phyloP scores from a whole-genome alignment of 2,113 vertebrate genomes.

The Addax nasomaculatus region DNA sequence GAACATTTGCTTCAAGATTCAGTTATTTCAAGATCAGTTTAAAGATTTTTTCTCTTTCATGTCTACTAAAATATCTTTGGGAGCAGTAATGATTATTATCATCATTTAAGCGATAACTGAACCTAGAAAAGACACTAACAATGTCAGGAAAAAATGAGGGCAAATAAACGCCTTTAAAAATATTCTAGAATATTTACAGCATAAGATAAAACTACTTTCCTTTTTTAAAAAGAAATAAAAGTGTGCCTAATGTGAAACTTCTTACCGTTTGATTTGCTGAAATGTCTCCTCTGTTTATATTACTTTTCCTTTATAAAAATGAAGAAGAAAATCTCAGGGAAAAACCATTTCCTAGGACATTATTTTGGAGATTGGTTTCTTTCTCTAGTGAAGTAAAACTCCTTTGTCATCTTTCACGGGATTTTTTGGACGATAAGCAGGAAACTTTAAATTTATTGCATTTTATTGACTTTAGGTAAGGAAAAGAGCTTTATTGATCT shows the following conservation, averaged over 20 bases:
- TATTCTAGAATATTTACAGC: background rate
- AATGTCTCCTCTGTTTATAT: slow-evolving; percentile 18
- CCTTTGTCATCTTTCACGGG: slow-evolving; percentile 59
- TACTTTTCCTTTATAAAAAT: slow-evolving; percentile 53
- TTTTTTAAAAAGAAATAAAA: background rate
- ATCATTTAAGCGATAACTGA: background rate
- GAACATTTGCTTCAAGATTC: background rate
- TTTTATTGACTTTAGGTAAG: slow-evolving; percentile 55
- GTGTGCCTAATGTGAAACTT: background rate
- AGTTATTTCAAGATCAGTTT: background rate
- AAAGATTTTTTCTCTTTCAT: background rate
- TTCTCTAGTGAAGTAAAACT: slow-evolving; percentile 55
- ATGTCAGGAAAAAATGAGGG: background rate
- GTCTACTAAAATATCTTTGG: background rate
- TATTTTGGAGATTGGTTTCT: slow-evolving; percentile 67
- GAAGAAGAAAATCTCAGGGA: slow-evolving; percentile 51
- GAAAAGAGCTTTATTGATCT: background rate
- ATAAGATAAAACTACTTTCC: background rate
- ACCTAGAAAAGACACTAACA: background rate
- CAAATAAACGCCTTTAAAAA: background rate
- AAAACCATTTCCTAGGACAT: slow-evolving; percentile 65
- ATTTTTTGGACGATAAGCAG: slow-evolving; percentile 59
- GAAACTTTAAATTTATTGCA: slow-evolving; percentile 56
- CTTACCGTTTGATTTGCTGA: background rate
- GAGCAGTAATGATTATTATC: background rate